Evolutionary conservation across 30 jellyfish, hydroid and myxozoan genomes (phyloP), one percentile per base, ranked within the genome.

Genomic region (Nemopilema nomurai): DNA sequence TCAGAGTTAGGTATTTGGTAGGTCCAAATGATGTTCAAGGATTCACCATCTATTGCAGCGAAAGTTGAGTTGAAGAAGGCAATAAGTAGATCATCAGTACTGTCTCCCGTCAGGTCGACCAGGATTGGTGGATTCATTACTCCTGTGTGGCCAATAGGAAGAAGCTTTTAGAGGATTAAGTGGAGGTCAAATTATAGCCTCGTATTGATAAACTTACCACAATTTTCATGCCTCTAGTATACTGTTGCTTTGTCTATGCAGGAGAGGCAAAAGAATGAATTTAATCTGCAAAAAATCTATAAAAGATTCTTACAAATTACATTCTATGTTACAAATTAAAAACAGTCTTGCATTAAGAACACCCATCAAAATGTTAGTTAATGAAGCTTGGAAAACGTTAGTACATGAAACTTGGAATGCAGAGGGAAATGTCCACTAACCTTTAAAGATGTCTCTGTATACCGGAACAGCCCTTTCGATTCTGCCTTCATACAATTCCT

Each of bases 101-200:
- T 97, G 78, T 92, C 98, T 63, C 84, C 80, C 72, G 83, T 87
- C 26, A 92, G 49, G 62, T 92, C 98, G 26, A 79, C 91, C 62
- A 92, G 80, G 27, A 88, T 90, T 7, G 98, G 98, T 0, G 98
- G 97, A 69, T 87, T 92, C 90, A 92, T 92, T 19, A 83, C 78
- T 25, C 98, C 98, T 92, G 64, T 53, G 4, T 68, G 62, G 33
- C 76, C 13, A 71, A 22, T 21, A 79, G 23, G 51, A 28, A 21
- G 31, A 16, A 69, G 1, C 41, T 13, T 21, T 8, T 7, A 20
- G 24, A 49, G 28, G 62, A 69, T 21, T 4, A 13, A 16, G 19
- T n/a, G n/a, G n/a, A n/a, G n/a, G n/a, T n/a, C n/a, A n/a, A n/a
- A n/a, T n/a, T n/a, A n/a, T n/a, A n/a, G n/a, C n/a, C n/a, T n/a